Evolutionary conservation across 92 coral and sea anemone genomes (phyloP).

Genomic region (Virgularia gustaviana): DNA sequence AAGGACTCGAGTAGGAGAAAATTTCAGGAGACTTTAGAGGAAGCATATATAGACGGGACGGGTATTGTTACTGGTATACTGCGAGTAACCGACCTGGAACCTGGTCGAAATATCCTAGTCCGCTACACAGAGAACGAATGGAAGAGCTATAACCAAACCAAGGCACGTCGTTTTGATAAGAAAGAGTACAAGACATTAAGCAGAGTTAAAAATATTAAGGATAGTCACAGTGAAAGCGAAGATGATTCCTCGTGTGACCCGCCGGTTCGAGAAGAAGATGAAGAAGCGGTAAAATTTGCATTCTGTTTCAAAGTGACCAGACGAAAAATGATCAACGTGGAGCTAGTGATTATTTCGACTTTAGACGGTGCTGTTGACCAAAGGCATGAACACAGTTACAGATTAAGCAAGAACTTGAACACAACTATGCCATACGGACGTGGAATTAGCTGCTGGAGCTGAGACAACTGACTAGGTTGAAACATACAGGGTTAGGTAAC

Average conservation of each 20-base stretch:
- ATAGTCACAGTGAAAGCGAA: neutral
- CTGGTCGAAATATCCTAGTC: conserved; percentile 19
- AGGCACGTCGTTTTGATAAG: neutral
- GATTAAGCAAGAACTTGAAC: neutral
- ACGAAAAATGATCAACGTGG: neutral
- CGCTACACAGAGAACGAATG: conserved; percentile 24
- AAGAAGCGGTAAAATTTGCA: neutral
- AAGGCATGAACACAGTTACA: conserved; percentile 17
- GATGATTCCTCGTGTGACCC: neutral
- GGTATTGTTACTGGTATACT: conserved; percentile 11
- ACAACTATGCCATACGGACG: neutral
- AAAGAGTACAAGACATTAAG: neutral
- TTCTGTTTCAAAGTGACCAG: neutral
- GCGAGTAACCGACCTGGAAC: conserved; percentile 7
- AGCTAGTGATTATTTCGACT: conserved; percentile 24
- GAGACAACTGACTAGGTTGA: neutral
- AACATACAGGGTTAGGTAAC: neutral
- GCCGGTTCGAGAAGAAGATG: neutral
- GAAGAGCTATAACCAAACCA: neutral
- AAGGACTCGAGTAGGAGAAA: neutral
- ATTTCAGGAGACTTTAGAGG: conserved; percentile 18
- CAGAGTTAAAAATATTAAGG: neutral
- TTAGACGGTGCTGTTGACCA: conserved; percentile 8
- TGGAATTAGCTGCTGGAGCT: neutral
- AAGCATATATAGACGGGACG: conserved; percentile 1